Evolutionary conservation across 2,113 vertebrate genomes (phyloP).

Genomic region (Xiphophorus hellerii): DNA sequence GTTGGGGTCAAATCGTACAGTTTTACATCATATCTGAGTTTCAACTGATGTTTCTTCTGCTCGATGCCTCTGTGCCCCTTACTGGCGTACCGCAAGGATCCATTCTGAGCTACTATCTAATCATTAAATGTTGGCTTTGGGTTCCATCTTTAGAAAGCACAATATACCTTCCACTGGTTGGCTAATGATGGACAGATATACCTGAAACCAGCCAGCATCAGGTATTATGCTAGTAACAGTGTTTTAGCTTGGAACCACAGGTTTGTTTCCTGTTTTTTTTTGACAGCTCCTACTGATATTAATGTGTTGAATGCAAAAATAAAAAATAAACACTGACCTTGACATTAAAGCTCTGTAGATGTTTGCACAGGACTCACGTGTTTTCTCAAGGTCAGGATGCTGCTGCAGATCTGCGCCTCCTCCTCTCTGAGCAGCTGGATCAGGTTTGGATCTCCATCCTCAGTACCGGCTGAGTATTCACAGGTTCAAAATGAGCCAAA

Average conservation of each 20-base stretch:
- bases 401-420: constrained; percentile 77
- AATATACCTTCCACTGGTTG: neutral
- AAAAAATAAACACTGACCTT: no score
- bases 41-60: no score
- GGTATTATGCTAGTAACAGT: no score
- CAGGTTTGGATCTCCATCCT: constrained; percentile 85
- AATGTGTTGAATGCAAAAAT: no score
- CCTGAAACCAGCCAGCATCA: no score
- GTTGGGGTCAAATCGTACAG: neutral
- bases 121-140: neutral
- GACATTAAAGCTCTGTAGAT: neutral
- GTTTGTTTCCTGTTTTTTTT: no score
- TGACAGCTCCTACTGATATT: no score
- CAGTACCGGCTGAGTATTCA: constrained; percentile 64
- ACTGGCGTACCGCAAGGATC: neutral
- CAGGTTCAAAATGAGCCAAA: neutral
- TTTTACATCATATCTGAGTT: no score
- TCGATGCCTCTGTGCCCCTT: neutral
- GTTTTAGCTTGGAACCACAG: no score
- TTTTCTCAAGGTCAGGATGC: constrained; percentile 74
- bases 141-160: neutral
- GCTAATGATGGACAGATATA: neutral
- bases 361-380: constrained; percentile 73
- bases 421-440: constrained; percentile 86
- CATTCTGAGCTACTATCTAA: neutral